Evolutionary conservation across 2,888 invertebrate species (phyloP), one percentile per base, ranked within the genome.

Genomic region (Sisyra terminalis): DNA sequence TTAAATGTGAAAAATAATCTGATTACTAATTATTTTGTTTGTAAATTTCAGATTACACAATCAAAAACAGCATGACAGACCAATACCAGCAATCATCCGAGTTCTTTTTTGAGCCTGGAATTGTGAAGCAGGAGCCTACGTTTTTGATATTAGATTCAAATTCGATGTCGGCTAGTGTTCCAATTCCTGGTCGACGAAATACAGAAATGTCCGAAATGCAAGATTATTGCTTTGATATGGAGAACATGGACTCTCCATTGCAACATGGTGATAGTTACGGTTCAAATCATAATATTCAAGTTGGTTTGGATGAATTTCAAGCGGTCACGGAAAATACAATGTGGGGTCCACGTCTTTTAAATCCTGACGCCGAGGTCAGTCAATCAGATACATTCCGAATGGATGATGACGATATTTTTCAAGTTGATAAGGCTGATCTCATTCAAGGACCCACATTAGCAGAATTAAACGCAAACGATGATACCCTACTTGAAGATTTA

Each of bases 381-480:
- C 47, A 50, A 60, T 60, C 64, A 40, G 79, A 79, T 52, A 66
- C 75, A 9, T 77, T 80, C 52, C 78, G 76, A 59, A 79, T 85
- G 75, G 87, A 88, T 54, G 87, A 88, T 54, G 88, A 88, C 57
- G 88, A 87, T 56, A 86, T 87, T 53, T 86, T 88, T 58, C 78
- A 86, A 69, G 84, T 87, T 43, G 88, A 89, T 59, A 85, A 87
- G 63, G 76, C 83, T 31, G 88, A 88, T 63, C 67, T 85, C 47
- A 82, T 88, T 52, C 78, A 85, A 60, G 76, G 83, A 3, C 82
- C 87, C 1, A 87, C 87, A 47, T 67, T 90, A 43, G 85, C 86
- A 0, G 88, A 89, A 57, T 62, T 90, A 41, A 86, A 86, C 63
- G 81, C 83, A 13, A 86, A 86, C 53, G 86, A 86, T 49, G 87